A percentile compares a stretch with the other conserved stretches of the same genome.
phyloP scores from a whole-genome alignment of 1,140 invertebrate genomes.

The Sycophila sp. region DNA sequence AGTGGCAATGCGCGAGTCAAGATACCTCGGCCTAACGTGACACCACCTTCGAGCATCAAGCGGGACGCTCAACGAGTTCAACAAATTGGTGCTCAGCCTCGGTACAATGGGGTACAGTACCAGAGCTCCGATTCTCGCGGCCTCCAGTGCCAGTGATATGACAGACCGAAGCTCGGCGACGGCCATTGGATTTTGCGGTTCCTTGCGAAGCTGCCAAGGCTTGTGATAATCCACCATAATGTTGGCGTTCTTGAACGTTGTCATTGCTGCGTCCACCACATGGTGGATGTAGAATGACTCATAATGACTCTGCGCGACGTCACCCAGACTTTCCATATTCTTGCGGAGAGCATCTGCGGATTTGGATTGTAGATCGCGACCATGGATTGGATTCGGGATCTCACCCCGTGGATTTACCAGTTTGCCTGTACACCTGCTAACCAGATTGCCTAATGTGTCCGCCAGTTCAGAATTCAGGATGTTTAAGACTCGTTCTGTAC shows the following conservation, averaged over 20 bases:
- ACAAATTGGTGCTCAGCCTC: slow-evolving; percentile 71
- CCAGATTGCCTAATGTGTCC: slow-evolving; percentile 91
- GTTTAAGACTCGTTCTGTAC: slow-evolving; percentile 77
- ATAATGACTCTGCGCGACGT: slow-evolving; percentile 75
- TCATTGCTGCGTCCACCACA: slow-evolving; percentile 82
- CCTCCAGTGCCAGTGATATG: slow-evolving; percentile 86
- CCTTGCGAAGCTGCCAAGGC: slow-evolving; percentile 87
- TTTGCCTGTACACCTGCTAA: slow-evolving; percentile 81
- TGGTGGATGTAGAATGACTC: slow-evolving; percentile 84
- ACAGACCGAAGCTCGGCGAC: slow-evolving; percentile 75
- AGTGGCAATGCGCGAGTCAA: slow-evolving; percentile 5
- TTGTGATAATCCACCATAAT: slow-evolving; percentile 84
- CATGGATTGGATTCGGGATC: slow-evolving; percentile 71
- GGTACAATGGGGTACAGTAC: slow-evolving; percentile 89
- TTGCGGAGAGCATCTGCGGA: slow-evolving; percentile 70
- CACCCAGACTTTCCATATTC: slow-evolving; percentile 64
- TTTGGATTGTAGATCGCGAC: slow-evolving; percentile 69
- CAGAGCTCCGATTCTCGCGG: slow-evolving; percentile 79
- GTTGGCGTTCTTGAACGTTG: slow-evolving; percentile 81
- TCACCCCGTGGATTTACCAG: slow-evolving; percentile 81
- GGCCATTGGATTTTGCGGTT: slow-evolving; percentile 58
- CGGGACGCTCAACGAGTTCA: slow-evolving; percentile 74
- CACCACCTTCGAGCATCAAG: slow-evolving; percentile 66
- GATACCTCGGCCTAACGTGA: slow-evolving; percentile 55
- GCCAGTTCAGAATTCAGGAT: slow-evolving; percentile 92